Evolutionary conservation across 2,113 vertebrate species (phyloP).

Genomic region (Alouatta palliata): DNA sequence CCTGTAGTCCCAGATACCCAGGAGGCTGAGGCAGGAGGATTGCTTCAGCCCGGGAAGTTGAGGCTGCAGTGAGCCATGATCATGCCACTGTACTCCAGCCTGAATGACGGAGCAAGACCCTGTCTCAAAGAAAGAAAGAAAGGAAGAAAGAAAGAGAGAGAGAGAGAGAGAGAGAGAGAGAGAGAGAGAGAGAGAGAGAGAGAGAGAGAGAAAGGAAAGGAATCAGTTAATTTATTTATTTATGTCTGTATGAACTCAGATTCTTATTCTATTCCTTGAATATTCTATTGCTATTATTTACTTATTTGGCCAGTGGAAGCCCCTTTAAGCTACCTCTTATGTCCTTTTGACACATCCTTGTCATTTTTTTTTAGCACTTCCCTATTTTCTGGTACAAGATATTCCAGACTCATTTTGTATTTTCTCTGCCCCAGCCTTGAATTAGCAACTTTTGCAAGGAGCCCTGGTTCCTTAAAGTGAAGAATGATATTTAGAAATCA

Average conservation of each 20-base stretch:
- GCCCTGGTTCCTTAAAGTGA: neutral
- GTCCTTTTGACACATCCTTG: neutral
- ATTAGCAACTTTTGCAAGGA: neutral
- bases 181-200: too few species aligned
- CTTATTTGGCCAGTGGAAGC: neutral
- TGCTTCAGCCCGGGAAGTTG: too few species aligned
- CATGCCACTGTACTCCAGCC: too few species aligned
- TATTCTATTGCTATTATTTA: neutral
- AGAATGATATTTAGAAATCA: neutral
- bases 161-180: too few species aligned
- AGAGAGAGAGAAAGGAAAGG: too few species aligned
- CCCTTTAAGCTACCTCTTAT: neutral
- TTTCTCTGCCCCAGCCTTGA: neutral
- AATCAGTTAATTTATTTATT: neutral
- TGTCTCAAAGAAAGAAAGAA: too few species aligned
- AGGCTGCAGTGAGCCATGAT: too few species aligned
- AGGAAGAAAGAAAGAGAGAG: too few species aligned
- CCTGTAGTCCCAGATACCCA: too few species aligned
- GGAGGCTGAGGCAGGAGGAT: too few species aligned
- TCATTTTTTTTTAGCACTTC: neutral
- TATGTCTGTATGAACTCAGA: neutral
- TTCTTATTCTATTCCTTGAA: neutral
- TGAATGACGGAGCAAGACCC: too few species aligned
- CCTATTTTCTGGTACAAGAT: slow-evolving; percentile 6
- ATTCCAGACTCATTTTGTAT: neutral